Conservation (phyloP, 2,113 vertebrate genomes). For the Alethe castanea region DNA sequence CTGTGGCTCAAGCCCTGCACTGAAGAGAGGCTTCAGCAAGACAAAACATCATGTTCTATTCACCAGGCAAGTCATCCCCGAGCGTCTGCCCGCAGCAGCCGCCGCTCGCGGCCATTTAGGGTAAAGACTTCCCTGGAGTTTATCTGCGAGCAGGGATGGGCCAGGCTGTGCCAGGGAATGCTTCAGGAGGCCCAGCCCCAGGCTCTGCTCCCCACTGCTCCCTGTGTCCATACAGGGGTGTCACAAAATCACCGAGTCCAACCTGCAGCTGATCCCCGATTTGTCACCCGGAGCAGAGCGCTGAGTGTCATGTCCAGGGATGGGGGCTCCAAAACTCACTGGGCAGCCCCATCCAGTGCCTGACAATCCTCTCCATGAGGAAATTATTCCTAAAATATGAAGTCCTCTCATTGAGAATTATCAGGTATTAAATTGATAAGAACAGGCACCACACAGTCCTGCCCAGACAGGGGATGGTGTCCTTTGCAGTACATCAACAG, state of each 20-base stretch:
- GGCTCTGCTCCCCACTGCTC: not conserved
- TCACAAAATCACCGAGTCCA: accelerated
- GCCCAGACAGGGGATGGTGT: not conserved
- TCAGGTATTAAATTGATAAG: not conserved
- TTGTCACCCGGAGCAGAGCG: not conserved
- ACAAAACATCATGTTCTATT: slow-evolving; percentile 10
- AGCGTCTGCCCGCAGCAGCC: not conserved
- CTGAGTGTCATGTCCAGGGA: not conserved
- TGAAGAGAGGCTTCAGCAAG: not conserved
- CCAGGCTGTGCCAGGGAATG: not conserved
- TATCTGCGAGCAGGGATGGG: not conserved
- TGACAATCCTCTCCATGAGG: not conserved
- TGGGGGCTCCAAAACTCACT: not conserved
- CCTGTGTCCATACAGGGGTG: not conserved
- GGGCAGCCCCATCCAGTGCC: not conserved
- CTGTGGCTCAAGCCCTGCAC: not conserved
- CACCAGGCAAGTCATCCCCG: not conserved
- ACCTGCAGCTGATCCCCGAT: accelerated
- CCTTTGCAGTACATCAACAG: not conserved
- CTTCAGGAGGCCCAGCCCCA: not conserved
- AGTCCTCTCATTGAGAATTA: accelerated
- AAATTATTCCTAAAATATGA: not conserved
- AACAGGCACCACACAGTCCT: not conserved
- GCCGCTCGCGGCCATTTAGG: not conserved
- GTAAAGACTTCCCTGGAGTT: not conserved